A percentile compares a stretch with the other conserved stretches of the same genome.
phyloP scores from a whole-genome alignment of 2,113 vertebrate genomes.

The Castor canadensis region DNA sequence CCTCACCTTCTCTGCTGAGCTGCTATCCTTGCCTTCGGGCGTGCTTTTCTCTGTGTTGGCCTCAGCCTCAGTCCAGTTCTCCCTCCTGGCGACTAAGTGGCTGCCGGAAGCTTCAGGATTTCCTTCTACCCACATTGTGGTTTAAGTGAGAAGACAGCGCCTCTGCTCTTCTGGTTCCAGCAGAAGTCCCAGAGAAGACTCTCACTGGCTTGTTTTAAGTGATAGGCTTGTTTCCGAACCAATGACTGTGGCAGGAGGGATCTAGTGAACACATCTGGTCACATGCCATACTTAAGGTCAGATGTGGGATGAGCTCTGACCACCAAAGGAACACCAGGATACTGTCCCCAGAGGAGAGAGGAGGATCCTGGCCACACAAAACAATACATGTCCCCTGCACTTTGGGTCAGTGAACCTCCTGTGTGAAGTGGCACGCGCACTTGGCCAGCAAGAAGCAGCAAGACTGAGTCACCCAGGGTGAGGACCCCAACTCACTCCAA shows the following conservation, averaged over 20 bases:
- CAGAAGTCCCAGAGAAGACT: neutral
- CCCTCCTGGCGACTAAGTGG: neutral
- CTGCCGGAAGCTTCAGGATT: neutral
- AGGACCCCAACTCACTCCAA: neutral
- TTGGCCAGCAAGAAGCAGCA: neutral
- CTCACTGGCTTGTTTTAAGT: neutral
- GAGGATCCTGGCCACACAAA: neutral
- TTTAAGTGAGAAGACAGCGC: neutral
- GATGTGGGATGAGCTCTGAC: neutral
- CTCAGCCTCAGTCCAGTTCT: neutral
- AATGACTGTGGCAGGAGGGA: neutral
- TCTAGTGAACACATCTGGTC: no score
- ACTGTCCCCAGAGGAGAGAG: neutral
- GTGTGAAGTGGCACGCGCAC: neutral
- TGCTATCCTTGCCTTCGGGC: neutral
- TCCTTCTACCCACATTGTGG: neutral
- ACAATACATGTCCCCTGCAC: neutral
- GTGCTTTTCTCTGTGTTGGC: neutral
- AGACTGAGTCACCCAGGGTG: accelerated
- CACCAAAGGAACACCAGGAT: neutral
- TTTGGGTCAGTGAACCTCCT: neutral
- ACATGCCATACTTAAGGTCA: neutral
- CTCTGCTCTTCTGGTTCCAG: neutral
- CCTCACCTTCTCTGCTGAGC: neutral
- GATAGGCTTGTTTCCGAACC: neutral